A percentile compares a stretch with the other conserved stretches of the same genome.
Evolutionary conservation across 1,140 invertebrate genomes (phyloP).

Genomic region (Eurosta solidaginis): DNA sequence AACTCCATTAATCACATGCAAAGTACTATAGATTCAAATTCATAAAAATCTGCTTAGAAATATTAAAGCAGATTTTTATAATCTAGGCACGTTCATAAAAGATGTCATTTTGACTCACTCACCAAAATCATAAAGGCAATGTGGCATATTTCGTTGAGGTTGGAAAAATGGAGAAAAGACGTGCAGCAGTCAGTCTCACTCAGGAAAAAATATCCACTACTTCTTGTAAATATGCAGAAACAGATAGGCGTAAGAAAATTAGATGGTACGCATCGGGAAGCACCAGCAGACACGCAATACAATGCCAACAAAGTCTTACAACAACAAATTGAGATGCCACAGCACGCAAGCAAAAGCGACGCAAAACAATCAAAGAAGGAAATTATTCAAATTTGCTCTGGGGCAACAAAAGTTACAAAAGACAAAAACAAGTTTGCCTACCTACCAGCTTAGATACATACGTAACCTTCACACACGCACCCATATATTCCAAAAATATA

Average conservation of each 20-base stretch:
- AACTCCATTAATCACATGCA: background rate
- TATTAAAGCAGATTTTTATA: background rate
- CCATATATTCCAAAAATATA: background rate
- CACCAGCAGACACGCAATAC: background rate
- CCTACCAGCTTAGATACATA: background rate
- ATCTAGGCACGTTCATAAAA: background rate
- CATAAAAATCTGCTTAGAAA: background rate
- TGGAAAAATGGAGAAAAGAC: too few species aligned
- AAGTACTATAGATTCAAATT: background rate
- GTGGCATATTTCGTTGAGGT: background rate
- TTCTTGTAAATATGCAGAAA: background rate
- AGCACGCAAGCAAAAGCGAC: background rate
- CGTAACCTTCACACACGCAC: too few species aligned
- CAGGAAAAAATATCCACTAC: background rate
- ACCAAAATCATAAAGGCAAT: background rate
- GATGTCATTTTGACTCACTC: background rate
- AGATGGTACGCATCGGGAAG: background rate
- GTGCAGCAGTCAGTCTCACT: background rate
- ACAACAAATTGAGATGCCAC: background rate
- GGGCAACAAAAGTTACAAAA: background rate
- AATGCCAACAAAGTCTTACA: background rate
- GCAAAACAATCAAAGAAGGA: background rate
- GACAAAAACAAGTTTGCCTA: background rate
- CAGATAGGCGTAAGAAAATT: background rate
- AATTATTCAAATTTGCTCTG: constrained; percentile 11